Evolutionary conservation across 2,113 vertebrate species (phyloP), one percentile per base, ranked within the genome.

Genomic region (Tenrec ecaudatus): DNA sequence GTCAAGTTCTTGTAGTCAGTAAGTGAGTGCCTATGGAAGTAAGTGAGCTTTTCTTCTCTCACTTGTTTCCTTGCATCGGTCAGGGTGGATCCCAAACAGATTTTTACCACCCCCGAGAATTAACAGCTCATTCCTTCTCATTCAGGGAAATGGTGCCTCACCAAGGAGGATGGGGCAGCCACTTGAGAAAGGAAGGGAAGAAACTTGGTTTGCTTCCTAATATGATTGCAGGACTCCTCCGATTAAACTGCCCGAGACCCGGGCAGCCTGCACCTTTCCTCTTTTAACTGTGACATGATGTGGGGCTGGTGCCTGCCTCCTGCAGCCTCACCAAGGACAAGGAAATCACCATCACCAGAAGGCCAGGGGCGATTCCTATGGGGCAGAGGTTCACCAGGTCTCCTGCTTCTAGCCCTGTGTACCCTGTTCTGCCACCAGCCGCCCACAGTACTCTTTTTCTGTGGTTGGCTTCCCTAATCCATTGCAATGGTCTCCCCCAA

Each of bases 1-100:
- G 20, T n/a, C 33, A 64, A 31, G 22, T 15, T 33, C 22, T 76
- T 83, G 2, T 40, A 14, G 33, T 14, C 38, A 38, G 19, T 53
- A 43, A 14, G 6, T 14, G 40, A 27, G 20, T 66, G 29, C 25
- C 22, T 15, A 77, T 5, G 38, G 27, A 27, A 29, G 22, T 25
- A 38, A 76, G 38, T 12, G 27, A 8, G 4, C 1, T 53, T 22
- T n/a, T 40, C 29, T 77, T 60, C 16, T 66, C 11, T 75, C 0
- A 0, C 3, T 1, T 0, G 1, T 53, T 86, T 73, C 31, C 0
- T 95, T 64, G 47, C 87, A 80, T 25, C 75, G 38, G 0, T 6
- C 20, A 19, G 23, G 9, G 31, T 69, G 0, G 62, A 62, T 7
- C 0, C 0, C 27, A 38, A 73, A 93, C 33, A 83, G 75, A 62